A percentile compares a stretch with the other conserved stretches of the same genome.
Evolutionary conservation across 2,888 invertebrate genomes (phyloP).

Genomic region (Synergus umbraculus): DNA sequence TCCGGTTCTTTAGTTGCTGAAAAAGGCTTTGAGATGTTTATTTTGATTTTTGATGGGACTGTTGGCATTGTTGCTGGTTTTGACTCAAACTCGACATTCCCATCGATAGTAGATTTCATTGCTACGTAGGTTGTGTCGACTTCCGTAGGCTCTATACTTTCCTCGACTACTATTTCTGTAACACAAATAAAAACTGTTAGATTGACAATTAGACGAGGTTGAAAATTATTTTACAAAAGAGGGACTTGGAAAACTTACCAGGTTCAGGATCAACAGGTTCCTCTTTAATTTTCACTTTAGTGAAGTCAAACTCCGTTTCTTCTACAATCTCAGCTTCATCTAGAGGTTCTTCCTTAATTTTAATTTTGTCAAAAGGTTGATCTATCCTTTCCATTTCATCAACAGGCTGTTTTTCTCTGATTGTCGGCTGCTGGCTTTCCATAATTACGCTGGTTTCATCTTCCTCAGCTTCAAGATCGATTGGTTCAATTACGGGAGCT

Average conservation of each 20-base stretch:
- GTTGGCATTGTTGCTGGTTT: slow-evolving; percentile 77
- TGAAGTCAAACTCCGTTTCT: slow-evolving; percentile 37
- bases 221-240: not conserved
- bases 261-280: slow-evolving; percentile 49
- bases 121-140: slow-evolving; percentile 80
- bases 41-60: slow-evolving; percentile 82
- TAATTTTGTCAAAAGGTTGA: slow-evolving; percentile 34
- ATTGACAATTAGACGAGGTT: too few species aligned
- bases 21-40: slow-evolving; percentile 88
- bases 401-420: slow-evolving; percentile 30
- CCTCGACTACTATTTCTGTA: slow-evolving; percentile 23
- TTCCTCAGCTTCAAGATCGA: slow-evolving; percentile 36
- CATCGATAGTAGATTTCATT: slow-evolving; percentile 85
- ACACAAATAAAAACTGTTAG: not conserved
- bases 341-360: slow-evolving; percentile 51
- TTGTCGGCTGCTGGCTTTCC: slow-evolving; percentile 17
- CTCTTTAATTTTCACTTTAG: slow-evolving; percentile 40
- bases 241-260: slow-evolving; percentile 39
- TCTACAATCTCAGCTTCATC: slow-evolving; percentile 36
- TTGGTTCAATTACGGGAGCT: slow-evolving; percentile 33
- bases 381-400: slow-evolving; percentile 18
- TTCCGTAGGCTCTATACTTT: slow-evolving; percentile 12
- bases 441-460: slow-evolving; percentile 35
- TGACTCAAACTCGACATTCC: slow-evolving; percentile 85
- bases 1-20: slow-evolving; percentile 70